Conservation (phyloP, 2,797 vertebrate species). For the Halcyon badia region DNA sequence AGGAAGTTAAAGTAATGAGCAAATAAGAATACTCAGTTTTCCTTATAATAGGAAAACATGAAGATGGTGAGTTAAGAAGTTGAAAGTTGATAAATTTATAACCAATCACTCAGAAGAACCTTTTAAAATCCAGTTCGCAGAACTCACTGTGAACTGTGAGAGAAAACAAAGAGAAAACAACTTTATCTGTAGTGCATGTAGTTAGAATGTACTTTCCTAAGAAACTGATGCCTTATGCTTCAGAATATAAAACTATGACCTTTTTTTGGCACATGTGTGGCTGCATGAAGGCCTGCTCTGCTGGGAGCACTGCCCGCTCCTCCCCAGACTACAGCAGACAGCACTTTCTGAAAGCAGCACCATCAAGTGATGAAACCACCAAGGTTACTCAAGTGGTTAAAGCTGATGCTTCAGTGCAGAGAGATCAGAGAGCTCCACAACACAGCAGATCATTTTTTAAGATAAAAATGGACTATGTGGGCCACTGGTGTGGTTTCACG, state of each 20-base stretch:
- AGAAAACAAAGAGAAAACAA: not conserved
- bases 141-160: not conserved
- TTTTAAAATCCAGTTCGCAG: not conserved
- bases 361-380: not conserved
- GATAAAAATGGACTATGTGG: not conserved
- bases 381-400: not conserved
- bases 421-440: not conserved
- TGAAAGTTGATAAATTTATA: not conserved
- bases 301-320: not conserved
- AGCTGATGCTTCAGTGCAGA: not conserved
- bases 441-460: not conserved
- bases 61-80: not conserved
- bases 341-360: not conserved
- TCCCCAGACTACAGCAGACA: accelerated
- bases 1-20: not conserved
- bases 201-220: not conserved
- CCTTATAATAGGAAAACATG: not conserved
- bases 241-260: not conserved
- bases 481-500: not conserved
- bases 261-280: not conserved
- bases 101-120: not conserved
- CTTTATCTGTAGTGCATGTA: not conserved
- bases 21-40: not conserved
- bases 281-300: accelerated
- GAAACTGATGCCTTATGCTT: not conserved